phyloP scores from a whole-genome alignment of 2,797 vertebrate species.

The Smutsia gigantea region DNA sequence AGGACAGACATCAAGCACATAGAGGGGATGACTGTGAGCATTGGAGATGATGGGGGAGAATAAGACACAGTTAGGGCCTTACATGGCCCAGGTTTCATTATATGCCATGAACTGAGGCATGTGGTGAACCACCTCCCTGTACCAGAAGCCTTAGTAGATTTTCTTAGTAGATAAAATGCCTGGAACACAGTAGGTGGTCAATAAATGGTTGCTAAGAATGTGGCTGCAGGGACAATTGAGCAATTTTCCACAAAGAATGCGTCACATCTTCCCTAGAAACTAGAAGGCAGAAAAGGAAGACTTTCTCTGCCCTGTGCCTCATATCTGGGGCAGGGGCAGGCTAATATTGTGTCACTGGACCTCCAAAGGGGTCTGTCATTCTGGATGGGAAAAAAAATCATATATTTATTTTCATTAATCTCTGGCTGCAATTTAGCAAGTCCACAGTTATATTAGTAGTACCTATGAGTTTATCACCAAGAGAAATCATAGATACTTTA shows the following conservation, averaged over 20 bases:
- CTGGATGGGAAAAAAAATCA: not conserved
- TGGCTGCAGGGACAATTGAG: not conserved
- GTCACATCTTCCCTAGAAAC: not conserved
- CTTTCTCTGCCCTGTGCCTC: not conserved
- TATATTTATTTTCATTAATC: slow-evolving; percentile 51
- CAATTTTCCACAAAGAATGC: slow-evolving; percentile 17
- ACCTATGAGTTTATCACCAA: slow-evolving; percentile 49
- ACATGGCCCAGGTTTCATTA: not conserved
- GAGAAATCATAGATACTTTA: slow-evolving; percentile 59
- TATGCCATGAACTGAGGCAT: not conserved
- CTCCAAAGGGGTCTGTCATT: not conserved
- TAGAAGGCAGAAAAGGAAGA: slow-evolving; percentile 26
- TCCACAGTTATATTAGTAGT: slow-evolving; percentile 13
- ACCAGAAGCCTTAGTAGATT: slow-evolving; percentile 8
- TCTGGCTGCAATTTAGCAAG: slow-evolving; percentile 14
- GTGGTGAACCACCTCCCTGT: not conserved
- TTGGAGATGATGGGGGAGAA: not conserved
- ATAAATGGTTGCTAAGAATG: slow-evolving; percentile 44
- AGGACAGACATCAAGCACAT: not conserved
- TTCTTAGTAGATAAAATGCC: slow-evolving; percentile 42
- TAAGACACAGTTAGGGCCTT: not conserved
- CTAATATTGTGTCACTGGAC: not conserved
- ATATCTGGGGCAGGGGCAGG: not conserved
- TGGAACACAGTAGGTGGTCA: slow-evolving; percentile 50
- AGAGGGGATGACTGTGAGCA: not conserved